phyloP scores from a whole-genome alignment of 1,140 invertebrate species.

The Drosophila aff. region DNA sequence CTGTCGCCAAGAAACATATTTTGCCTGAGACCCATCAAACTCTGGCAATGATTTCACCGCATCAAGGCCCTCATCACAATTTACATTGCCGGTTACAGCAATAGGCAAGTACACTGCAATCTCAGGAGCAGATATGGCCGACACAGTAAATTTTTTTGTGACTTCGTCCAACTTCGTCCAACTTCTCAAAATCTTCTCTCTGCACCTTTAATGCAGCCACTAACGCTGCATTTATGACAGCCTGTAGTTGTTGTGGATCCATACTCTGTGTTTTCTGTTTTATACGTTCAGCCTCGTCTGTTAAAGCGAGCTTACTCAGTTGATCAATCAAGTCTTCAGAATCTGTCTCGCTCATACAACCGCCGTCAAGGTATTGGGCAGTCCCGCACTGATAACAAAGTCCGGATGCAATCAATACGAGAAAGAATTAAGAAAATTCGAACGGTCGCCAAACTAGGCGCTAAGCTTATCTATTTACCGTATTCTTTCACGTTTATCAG shows the following conservation, averaged over 20 bases:
- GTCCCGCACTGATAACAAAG: background rate
- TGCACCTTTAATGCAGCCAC: background rate
- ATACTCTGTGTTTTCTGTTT: background rate
- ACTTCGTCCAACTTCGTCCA: slow-evolving; percentile 1
- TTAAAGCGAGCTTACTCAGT: background rate
- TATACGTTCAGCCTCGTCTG: background rate
- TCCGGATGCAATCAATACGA: no score
- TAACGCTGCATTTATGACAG: background rate
- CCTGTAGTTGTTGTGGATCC: background rate
- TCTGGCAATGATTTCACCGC: slow-evolving; percentile 13
- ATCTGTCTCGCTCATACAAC: background rate
- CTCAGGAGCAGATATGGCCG: background rate
- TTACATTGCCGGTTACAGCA: slow-evolving; percentile 5
- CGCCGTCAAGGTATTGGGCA: background rate
- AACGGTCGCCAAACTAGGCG: background rate
- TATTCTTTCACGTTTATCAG: background rate
- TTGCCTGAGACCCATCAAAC: slow-evolving; percentile 16
- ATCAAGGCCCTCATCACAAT: slow-evolving; percentile 5
- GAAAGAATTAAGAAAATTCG: background rate
- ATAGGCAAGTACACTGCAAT: slow-evolving; percentile 4
- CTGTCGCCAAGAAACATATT: slow-evolving; percentile 49
- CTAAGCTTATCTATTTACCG: background rate
- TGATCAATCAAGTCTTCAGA: background rate
- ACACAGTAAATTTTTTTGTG: background rate
- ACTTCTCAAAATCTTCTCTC: background rate